Base-by-base conservation (phyloP, 2,113 vertebrate genomes). In the Mixornis gularis region DNA sequence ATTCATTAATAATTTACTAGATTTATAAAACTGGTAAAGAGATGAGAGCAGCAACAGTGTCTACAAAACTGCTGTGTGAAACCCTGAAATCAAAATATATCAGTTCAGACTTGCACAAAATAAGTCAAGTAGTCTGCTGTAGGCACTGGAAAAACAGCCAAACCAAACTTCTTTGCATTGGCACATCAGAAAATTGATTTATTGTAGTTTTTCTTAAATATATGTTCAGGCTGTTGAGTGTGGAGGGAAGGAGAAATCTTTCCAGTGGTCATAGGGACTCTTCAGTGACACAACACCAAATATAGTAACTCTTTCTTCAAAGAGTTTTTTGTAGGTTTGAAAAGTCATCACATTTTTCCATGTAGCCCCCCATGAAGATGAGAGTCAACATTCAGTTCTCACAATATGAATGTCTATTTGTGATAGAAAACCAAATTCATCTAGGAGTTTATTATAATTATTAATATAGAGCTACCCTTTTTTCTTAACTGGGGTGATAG, bases 1-100 rank as follows among this genome's bases (percentile, higher is more conserved):
- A 65, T 41, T 74, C 10, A 65, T 65, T 41, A 41, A 41, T 71
- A 63, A 90, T 56, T 94, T 90, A 24, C 41, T 89, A 51, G 10
- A 81, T 93, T 93, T 90, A 36, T 83, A 73, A 87, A 85, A 79
- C 19, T 46, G 15, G 9, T 85, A 17, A 16, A 93, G 51, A 85
- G 13, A 34, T 44, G 77, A 69, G 59, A 85, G 43, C 63, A 87
- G 34, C 20, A 36, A 48, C 4, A 55, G 6, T 51, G 17, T 26
- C 41, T 68, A 27, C 3, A 2, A 17, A 92, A 90, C 32, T 86
- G 18, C 51, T 80, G 46, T 83, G 17, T 89, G 52, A 92, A 94
- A 90, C 79, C 44, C 20, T 51, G 36, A 79, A 68, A 94, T 79
- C 88, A 92, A 94, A 95, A 85, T 79, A 19, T 24, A 51, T 91